Evolutionary conservation across 2,888 invertebrate species (phyloP).

Genomic region (Amorpha juglandis): DNA sequence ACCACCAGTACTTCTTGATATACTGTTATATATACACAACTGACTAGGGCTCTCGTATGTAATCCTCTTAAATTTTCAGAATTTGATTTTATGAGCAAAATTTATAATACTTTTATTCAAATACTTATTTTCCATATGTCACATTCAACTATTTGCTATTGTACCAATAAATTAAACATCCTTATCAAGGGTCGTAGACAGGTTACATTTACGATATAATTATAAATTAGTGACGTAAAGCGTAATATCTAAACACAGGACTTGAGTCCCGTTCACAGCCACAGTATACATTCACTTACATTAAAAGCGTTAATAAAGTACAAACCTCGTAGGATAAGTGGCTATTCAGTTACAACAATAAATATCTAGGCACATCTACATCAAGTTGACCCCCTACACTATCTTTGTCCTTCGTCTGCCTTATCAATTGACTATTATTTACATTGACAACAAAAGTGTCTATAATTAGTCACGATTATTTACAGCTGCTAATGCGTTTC

Average conservation of each 20-base stretch:
- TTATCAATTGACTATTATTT: slow-evolving; percentile 63
- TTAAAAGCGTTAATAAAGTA: slow-evolving; percentile 75
- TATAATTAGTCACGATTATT: slow-evolving; percentile 53
- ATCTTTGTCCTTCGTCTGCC: slow-evolving; percentile 62
- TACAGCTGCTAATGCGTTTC: slow-evolving; percentile 49
- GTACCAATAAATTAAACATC: slow-evolving; percentile 39
- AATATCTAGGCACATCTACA: slow-evolving; percentile 64
- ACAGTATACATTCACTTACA: slow-evolving; percentile 76
- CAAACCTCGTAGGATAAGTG: slow-evolving; percentile 64
- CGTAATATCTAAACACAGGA: slow-evolving; percentile 75
- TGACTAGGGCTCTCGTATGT: slow-evolving; percentile 14
- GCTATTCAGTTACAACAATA: slow-evolving; percentile 58
- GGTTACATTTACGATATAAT: slow-evolving; percentile 39
- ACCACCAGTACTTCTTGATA: slow-evolving; percentile 13
- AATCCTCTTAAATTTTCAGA: slow-evolving; percentile 6
- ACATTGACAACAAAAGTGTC: slow-evolving; percentile 37
- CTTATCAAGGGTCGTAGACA: slow-evolving; percentile 42
- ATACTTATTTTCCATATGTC: slow-evolving; percentile 21
- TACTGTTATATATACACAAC: slow-evolving; percentile 14
- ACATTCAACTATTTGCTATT: slow-evolving; percentile 19
- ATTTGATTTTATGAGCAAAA: slow-evolving; percentile 26
- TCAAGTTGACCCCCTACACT: slow-evolving; percentile 51
- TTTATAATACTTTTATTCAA: slow-evolving; percentile 26
- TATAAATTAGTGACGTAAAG: slow-evolving; percentile 79
- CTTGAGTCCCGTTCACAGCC: slow-evolving; percentile 77